Base-by-base conservation (phyloP, 2,888 invertebrate genomes). In the Heliconius ismenius region DNA sequence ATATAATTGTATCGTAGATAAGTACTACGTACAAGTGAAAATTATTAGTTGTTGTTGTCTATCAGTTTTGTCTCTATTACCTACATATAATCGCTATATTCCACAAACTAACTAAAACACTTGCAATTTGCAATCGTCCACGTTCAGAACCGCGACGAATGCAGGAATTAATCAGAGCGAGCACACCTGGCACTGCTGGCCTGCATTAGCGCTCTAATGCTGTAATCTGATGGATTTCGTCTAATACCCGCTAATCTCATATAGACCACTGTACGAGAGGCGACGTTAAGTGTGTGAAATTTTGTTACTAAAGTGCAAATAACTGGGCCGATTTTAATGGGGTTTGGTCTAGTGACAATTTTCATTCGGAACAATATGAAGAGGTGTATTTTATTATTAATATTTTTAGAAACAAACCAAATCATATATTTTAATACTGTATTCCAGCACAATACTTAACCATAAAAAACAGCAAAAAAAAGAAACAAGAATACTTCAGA, bases 181-280 rank as follows among this genome's bases (percentile, higher is more conserved):
- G 32, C 58, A n/a, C 72, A 72, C 72, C 72, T 72, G 72, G 60
- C 10, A 60, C n/a, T n/a, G n/a, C n/a, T n/a, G n/a, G n/a, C 72
- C 21, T 13, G 60, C 36, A 72, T 72, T 36, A 36, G 60, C 39
- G 60, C 72, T 62, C 36, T 72, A n/a, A 72, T 72, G 60, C 72
- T 72, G 60, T 72, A 72, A 58, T 24, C 39, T 62, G 72, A 72
- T 72, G 58, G 36, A 60, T 60, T 72, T 62, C 39, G 26, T 72
- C 36, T 72, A 72, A 72, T 72, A 62, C 24, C 7, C 32, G 69
- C 18, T 54, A 70, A 70, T 58, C 69, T 54, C 21, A 70, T 67
- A 39, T 32, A 54, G 54, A 70, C n/a, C 26, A 49, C 49, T 54
- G 3, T 54, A 18, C 11, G 21, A 21, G 49, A 13, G 28, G 28